Evolutionary conservation across 2,888 invertebrate genomes (phyloP).

Genomic region (Morpho deidamia): DNA sequence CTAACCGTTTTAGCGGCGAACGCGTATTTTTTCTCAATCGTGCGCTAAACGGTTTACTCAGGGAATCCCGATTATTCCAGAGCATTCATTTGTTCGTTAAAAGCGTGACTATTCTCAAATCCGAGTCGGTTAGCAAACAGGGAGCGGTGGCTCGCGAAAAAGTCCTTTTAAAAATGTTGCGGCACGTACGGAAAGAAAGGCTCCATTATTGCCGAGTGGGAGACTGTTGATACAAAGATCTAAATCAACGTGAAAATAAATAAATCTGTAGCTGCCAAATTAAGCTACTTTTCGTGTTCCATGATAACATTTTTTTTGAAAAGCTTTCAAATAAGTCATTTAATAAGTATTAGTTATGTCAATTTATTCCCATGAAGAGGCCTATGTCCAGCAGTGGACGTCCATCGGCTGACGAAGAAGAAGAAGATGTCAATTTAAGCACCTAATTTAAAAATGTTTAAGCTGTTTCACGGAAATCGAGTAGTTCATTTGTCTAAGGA

Average conservation of each 20-base stretch:
- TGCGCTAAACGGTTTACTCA: conserved; percentile 59
- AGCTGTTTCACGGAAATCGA: no score
- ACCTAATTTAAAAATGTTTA: no score
- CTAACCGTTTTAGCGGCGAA: conserved; percentile 18
- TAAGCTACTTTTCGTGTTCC: background rate
- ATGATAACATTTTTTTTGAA: no score
- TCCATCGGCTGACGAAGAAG: no score
- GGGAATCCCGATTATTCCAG: conserved; percentile 58
- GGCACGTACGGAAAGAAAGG: conserved; percentile 71
- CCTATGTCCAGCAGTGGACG: no score
- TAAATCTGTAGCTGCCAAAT: conserved; percentile 20
- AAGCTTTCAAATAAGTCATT: no score
- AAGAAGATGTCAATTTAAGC: no score
- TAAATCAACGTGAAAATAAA: conserved; percentile 51
- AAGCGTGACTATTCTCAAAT: conserved; percentile 63
- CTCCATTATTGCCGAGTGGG: conserved; percentile 75
- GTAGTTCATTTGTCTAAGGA: no score
- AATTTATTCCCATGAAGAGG: no score
- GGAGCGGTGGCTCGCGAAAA: conserved; percentile 66
- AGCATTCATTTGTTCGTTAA: conserved; percentile 68
- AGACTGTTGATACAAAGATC: conserved; percentile 74
- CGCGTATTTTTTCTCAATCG: conserved; percentile 38
- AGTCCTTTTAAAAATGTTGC: conserved; percentile 78
- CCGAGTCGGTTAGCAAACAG: conserved; percentile 57
- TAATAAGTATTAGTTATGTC: no score